These are phyloP conservation scores for Leucoptera coffeella DNA, from an alignment of 2,888 invertebrate species.

Conservation along the genomic window DNA sequence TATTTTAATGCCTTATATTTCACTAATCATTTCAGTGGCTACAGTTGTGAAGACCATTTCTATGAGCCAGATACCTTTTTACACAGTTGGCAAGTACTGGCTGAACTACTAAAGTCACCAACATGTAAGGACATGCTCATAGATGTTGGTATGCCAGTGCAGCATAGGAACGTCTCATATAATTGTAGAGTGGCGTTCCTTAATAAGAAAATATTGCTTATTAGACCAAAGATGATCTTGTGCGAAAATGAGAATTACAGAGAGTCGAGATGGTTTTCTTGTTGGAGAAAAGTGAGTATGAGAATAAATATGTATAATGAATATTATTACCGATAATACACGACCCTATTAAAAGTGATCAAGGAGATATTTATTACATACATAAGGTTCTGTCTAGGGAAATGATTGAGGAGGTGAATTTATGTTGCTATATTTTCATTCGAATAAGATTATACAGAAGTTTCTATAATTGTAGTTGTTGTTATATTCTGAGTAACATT, in stretches of 20 bases:
- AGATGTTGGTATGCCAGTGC: constrained; percentile 96
- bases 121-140: constrained; percentile 83
- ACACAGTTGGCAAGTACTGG: constrained; percentile 94
- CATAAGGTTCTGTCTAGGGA: no score
- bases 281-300: constrained; percentile 75
- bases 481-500: no score
- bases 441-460: no score
- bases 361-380: no score
- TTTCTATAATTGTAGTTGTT: no score
- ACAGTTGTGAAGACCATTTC: constrained; percentile 98
- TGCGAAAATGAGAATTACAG: constrained; percentile 95
- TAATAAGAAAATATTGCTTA: constrained; percentile 84
- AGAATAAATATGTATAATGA: no score
- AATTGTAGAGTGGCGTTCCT: constrained; percentile 91
- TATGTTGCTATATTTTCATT: no score
- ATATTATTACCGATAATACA: no score
- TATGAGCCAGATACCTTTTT: constrained; percentile 90
- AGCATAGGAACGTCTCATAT: constrained; percentile 91
- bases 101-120: constrained; percentile 72
- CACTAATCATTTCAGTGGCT: no score
- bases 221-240: constrained; percentile 88
- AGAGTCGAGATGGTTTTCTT: constrained; percentile 90
- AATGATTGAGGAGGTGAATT: no score
- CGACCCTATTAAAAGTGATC: no score
- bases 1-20: no score